These are phyloP conservation scores for Adelosebastes latens DNA, from an alignment of 2,797 vertebrate species.

Conservation along the genomic window DNA sequence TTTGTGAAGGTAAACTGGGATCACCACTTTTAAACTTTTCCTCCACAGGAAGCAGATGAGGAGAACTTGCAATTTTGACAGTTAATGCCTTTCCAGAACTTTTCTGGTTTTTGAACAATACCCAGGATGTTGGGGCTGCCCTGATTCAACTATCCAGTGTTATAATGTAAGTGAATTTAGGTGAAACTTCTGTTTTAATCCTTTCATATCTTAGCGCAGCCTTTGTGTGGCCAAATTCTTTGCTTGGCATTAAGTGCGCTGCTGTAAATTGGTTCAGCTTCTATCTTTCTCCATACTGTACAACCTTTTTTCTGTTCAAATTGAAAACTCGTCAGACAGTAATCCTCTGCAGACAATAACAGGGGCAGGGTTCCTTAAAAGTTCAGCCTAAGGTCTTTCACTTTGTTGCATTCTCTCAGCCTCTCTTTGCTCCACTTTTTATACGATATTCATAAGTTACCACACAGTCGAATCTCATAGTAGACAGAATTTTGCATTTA, in stretches of 20 bases:
- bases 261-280: conserved; percentile 53
- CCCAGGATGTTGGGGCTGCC: neutral
- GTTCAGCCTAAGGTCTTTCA: conserved; percentile 28
- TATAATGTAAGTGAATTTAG: conserved; percentile 25
- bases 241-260: conserved; percentile 29
- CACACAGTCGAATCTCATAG: neutral
- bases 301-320: conserved; percentile 44
- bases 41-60: neutral
- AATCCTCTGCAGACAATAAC: conserved; percentile 52
- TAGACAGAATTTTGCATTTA: neutral
- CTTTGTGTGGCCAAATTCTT: conserved; percentile 37
- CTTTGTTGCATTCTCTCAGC: neutral
- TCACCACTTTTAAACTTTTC: conserved; percentile 1
- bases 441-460: neutral
- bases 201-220: conserved; percentile 25
- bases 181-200: conserved; percentile 49
- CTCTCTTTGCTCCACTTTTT: neutral
- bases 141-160: conserved; percentile 10
- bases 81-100: conserved; percentile 1
- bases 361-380: conserved; percentile 5
- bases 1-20: conserved; percentile 1
- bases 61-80: conserved; percentile 3
- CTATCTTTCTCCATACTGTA: conserved; percentile 37
- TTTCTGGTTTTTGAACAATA: conserved; percentile 14
- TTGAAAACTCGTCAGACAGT: conserved; percentile 57